Evolutionary conservation across 2,113 vertebrate species (phyloP).

Genomic region (Tamias sibiricus): DNA sequence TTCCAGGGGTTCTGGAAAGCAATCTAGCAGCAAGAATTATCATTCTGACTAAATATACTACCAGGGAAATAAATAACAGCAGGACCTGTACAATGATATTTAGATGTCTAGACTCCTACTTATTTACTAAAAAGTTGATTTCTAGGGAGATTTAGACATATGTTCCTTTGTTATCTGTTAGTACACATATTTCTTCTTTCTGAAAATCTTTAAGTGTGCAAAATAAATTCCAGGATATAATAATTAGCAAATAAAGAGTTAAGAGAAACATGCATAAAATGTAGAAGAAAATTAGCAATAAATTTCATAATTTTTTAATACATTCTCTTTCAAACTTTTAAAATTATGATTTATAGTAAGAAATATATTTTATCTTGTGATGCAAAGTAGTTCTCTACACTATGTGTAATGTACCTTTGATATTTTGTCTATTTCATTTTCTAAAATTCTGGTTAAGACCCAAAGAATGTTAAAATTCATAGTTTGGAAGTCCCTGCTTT

Average conservation of each 20-base stretch:
- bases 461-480: not conserved
- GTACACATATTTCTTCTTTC: not conserved
- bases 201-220: not conserved
- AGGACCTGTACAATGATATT: not conserved
- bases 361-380: not conserved
- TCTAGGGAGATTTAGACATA: not conserved
- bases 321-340: not conserved
- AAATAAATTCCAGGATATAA: conserved; percentile 30
- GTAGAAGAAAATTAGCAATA: not conserved
- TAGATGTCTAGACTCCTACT: not conserved
- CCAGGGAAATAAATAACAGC: not conserved
- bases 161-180: not conserved
- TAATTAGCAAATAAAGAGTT: not conserved
- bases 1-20: not conserved
- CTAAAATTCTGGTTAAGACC: conserved; percentile 7
- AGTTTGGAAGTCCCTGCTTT: conserved; percentile 27
- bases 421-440: not conserved
- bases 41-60: not conserved
- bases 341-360: not conserved
- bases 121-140: conserved; percentile 43
- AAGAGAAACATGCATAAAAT: not conserved
- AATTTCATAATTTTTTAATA: not conserved
- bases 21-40: conserved; percentile 12
- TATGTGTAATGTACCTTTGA: not conserved
- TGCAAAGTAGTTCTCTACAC: not conserved